A percentile compares a stretch with the other conserved stretches of the same genome.
Evolutionary conservation across 2,797 vertebrate genomes (phyloP).

Genomic region (Alectoris magna): DNA sequence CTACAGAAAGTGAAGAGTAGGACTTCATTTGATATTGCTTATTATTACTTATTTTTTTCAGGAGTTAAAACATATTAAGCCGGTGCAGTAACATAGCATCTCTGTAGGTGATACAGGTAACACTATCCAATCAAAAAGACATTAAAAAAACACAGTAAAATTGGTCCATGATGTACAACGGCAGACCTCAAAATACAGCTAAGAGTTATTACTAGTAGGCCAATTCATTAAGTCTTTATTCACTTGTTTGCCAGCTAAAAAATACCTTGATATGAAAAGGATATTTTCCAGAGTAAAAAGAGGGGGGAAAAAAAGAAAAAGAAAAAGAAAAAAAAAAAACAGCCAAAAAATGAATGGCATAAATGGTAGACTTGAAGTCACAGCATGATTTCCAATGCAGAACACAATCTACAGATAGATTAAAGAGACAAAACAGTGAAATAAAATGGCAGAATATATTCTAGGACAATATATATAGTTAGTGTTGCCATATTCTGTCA

Average conservation of each 20-base stretch:
- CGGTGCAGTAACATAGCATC: neutral
- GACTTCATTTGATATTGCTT: slow-evolving; percentile 25
- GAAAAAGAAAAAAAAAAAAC: neutral
- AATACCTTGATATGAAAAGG: neutral
- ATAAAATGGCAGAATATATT: neutral
- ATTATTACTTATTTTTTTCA: neutral
- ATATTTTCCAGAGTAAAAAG: neutral
- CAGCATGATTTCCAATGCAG: neutral
- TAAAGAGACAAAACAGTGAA: neutral
- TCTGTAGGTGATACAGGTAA: neutral
- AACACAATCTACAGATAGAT: neutral
- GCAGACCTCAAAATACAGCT: neutral
- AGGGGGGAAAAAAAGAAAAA: no score
- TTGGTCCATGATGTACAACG: neutral
- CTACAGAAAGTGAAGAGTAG: neutral
- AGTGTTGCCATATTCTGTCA: neutral
- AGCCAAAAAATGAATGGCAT: neutral
- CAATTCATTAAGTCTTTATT: neutral
- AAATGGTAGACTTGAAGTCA: neutral
- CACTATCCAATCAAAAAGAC: neutral
- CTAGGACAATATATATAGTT: neutral
- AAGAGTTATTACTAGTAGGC: neutral
- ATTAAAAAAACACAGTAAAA: neutral
- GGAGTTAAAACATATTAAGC: neutral
- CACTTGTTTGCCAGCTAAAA: neutral